Percentiles rank a stretch among this genome's conserved stretches.
Evolutionary conservation across 2,888 invertebrate genomes (phyloP).

Genomic region (Scaptomyza parva): DNA sequence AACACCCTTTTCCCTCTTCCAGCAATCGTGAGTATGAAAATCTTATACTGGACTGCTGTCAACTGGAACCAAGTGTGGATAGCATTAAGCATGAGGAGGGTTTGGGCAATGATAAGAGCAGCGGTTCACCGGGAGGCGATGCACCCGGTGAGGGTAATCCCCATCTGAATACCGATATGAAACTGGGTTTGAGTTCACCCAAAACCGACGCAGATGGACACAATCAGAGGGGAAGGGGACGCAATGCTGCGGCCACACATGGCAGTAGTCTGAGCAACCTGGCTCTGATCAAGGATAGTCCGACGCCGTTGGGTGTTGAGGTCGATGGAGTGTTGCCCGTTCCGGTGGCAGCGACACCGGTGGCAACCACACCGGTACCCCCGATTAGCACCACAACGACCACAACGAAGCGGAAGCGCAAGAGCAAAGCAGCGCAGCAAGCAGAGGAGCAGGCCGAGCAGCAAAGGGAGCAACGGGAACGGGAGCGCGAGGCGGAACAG

Average conservation of each 20-base stretch:
- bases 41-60: constrained; percentile 97
- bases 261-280: constrained; percentile 70
- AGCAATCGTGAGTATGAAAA: constrained; percentile 91
- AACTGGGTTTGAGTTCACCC: constrained; percentile 83
- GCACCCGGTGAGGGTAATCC: constrained; percentile 85
- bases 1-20: no score
- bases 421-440: constrained; percentile 85
- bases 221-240: constrained; percentile 74
- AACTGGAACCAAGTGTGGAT: constrained; percentile 92
- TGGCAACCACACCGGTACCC: constrained; percentile 54
- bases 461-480: constrained; percentile 68
- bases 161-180: constrained; percentile 74
- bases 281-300: constrained; percentile 80
- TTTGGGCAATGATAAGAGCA: constrained; percentile 89
- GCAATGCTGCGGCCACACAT: constrained; percentile 78
- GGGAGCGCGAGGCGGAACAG: constrained; percentile 30
- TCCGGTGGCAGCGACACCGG: constrained; percentile 67
- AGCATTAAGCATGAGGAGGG: constrained; percentile 92
- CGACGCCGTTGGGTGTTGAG: constrained; percentile 71
- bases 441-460: constrained; percentile 82
- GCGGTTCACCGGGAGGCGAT: constrained; percentile 95
- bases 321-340: constrained; percentile 74
- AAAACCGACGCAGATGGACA: constrained; percentile 83
- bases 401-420: constrained; percentile 87
- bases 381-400: constrained; percentile 7